Conservation (phyloP, 1,140 invertebrate genomes). For the Halesus radiatus region DNA sequence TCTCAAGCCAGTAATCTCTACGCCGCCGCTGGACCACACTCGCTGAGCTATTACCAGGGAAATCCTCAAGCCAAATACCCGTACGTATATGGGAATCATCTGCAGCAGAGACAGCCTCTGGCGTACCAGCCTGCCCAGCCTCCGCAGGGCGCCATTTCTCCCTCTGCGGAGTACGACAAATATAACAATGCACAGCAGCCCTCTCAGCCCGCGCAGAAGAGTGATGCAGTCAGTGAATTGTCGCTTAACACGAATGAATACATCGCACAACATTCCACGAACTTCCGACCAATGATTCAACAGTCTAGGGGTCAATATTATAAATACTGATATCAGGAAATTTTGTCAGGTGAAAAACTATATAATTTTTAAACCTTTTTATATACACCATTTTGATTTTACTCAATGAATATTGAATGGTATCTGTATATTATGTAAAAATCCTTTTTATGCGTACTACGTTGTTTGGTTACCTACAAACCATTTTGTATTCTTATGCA, state of each 20-base stretch:
- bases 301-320: slow-evolving; percentile 38
- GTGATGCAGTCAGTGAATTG: slow-evolving; percentile 54
- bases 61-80: slow-evolving; percentile 64
- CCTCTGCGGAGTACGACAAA: slow-evolving; percentile 62
- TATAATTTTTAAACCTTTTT: neutral
- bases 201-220: slow-evolving; percentile 61
- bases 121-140: neutral
- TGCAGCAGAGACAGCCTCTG: slow-evolving; percentile 27
- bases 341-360: neutral
- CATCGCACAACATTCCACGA: slow-evolving; percentile 45
- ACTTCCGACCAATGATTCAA: slow-evolving; percentile 52
- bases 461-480: no score
- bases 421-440: no score
- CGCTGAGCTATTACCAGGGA: slow-evolving; percentile 65
- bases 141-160: neutral
- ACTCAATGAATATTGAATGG: no score
- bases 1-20: slow-evolving; percentile 55
- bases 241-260: slow-evolving; percentile 60
- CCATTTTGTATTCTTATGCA: no score
- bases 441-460: no score
- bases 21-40: slow-evolving; percentile 60
- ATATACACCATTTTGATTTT: neutral
- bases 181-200: slow-evolving; percentile 61
- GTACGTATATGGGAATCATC: slow-evolving; percentile 58
- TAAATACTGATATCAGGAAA: slow-evolving; percentile 18